These are phyloP conservation scores for Drosophila seclusa DNA, from an alignment of 2,888 invertebrate species.

Conservation along the genomic window DNA sequence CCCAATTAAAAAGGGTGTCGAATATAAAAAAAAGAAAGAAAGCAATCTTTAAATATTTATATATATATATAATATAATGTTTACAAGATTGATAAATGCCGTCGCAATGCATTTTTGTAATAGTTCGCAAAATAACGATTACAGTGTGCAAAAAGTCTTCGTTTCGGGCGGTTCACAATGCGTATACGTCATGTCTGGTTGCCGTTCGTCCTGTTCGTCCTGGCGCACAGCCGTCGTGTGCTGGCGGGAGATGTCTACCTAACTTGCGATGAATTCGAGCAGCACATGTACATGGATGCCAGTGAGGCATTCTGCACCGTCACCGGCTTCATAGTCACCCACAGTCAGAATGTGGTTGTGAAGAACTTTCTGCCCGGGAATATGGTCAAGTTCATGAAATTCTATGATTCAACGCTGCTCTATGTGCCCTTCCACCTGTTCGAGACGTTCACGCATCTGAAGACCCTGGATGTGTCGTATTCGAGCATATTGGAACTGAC, in stretches of 20 bases:
- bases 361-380: constrained; percentile 75
- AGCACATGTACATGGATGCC: constrained; percentile 79
- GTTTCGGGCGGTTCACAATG: constrained; percentile 49
- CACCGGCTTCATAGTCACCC: constrained; percentile 82
- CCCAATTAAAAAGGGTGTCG: background rate
- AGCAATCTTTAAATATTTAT: constrained; percentile 5
- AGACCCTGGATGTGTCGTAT: constrained; percentile 82
- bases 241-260: constrained; percentile 81
- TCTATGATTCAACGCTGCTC: constrained; percentile 83
- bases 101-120: constrained; percentile 12
- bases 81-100: constrained; percentile 22
- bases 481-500: constrained; percentile 83
- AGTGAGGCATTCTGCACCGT: constrained; percentile 82
- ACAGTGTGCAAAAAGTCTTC: constrained; percentile 51
- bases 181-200: constrained; percentile 28
- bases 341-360: constrained; percentile 83
- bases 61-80: constrained; percentile 2
- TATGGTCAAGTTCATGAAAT: constrained; percentile 84
- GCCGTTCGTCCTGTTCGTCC: constrained; percentile 25
- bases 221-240: constrained; percentile 7
- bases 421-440: constrained; percentile 84
- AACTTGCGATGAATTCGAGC: constrained; percentile 83
- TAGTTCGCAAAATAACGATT: background rate
- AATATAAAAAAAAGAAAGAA: constrained; percentile 1
- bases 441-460: constrained; percentile 79